Base-by-base conservation (phyloP, 2,113 vertebrate genomes). In the Oophaga pumilio region DNA sequence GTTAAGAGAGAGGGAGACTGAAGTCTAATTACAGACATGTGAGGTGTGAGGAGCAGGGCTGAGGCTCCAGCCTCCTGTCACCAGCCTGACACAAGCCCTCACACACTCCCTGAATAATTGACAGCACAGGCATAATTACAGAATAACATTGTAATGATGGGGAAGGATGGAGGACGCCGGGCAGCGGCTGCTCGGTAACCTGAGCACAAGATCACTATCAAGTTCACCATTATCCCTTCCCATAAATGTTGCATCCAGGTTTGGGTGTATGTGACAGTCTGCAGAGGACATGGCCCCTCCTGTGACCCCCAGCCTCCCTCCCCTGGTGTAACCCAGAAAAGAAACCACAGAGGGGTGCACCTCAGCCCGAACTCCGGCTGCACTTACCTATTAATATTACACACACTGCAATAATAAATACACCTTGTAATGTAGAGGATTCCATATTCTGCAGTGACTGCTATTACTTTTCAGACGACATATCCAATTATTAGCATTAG, bases 61-160 rank as follows among this genome's bases (percentile, higher is more conserved):
- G 11, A 90, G 74, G 89, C 82, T 22, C 87, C 87, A 14, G 77
- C 68, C 93, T 87, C 90, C 82, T 90, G 90, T 91, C 90, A 88
- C 91, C 91, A 92, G 88, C 88, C 93, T 93, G 92, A 93, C 89
- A 92, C 91, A 90, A 74, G 92, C 89, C 93, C 92, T 91, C 92
- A 93, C 89, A 92, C 90, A 89, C 56, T 91, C 89, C 93, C 91
- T 96, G 91, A 96, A 97, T 98, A 97, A 98, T 97, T 96, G 94
- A 97, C 92, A 96, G 90, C 92, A 94, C 92, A 94, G 91, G 94
- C 95, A 97, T 97, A 98, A 97, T 98, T 97, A 97, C 96, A 95
- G 95, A 95, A 93, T 91, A 94, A 93, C 94, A 94, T 95, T 96
- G 96, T 97, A 95, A 96, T 97, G 96, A 92, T 91, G 93, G 95